Evolutionary conservation across 2,888 invertebrate genomes (phyloP).

Genomic region (Lycaena phlaeas): DNA sequence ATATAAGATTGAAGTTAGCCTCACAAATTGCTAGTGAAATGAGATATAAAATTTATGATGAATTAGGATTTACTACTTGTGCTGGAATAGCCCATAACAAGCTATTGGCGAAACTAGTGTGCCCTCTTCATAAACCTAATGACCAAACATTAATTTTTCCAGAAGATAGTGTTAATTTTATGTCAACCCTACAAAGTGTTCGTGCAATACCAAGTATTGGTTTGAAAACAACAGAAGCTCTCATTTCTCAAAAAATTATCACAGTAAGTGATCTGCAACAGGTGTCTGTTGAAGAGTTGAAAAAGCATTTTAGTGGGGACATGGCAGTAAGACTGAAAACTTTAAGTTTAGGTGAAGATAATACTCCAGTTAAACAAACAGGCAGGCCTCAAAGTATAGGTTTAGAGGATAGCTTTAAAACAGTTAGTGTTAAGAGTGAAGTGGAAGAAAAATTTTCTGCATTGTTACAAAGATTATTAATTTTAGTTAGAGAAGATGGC

Average conservation of each 20-base stretch:
- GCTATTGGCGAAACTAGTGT: conserved; percentile 84
- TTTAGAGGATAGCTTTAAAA: conserved; percentile 84
- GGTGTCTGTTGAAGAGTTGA: conserved; percentile 69
- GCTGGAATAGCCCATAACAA: conserved; percentile 91
- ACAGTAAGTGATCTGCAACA: conserved; percentile 80
- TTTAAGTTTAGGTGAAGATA: conserved; percentile 83
- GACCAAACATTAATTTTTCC: conserved; percentile 87
- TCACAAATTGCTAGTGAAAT: conserved; percentile 84
- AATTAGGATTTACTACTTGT: conserved; percentile 83
- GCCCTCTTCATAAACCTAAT: conserved; percentile 83
- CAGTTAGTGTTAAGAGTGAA: conserved; percentile 80
- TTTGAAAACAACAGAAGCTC: conserved; percentile 76
- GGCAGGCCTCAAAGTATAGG: conserved; percentile 87
- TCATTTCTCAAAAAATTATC: conserved; percentile 77
- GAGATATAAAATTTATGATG: conserved; percentile 76
- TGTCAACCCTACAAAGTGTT: conserved; percentile 76
- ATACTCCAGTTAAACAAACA: conserved; percentile 78
- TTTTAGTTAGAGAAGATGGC: conserved; percentile 83
- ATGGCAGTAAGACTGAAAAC: conserved; percentile 79
- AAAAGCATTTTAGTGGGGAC: conserved; percentile 77
- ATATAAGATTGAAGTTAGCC: conserved; percentile 77
- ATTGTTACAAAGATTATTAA: conserved; percentile 78
- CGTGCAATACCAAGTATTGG: conserved; percentile 84
- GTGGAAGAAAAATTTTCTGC: conserved; percentile 81
- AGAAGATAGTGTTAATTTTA: conserved; percentile 75